Conservation (phyloP, 1,140 invertebrate species). For the Mesaphorura yosii region DNA sequence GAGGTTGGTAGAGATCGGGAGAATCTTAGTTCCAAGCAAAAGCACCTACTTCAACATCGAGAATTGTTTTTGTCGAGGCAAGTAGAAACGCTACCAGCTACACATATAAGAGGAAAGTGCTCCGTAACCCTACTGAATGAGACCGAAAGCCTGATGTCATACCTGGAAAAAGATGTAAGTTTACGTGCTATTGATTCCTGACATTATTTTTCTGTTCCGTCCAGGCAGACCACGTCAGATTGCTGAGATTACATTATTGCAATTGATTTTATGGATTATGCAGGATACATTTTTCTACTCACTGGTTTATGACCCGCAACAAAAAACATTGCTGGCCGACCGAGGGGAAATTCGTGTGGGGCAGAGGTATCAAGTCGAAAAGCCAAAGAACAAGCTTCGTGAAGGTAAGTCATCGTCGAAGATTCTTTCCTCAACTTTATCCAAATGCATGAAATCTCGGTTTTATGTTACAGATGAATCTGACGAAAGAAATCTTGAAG, state of each 20-base stretch:
- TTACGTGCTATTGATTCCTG: neutral
- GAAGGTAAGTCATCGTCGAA: constrained; percentile 41
- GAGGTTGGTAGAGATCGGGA: constrained; percentile 37
- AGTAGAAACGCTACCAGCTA: constrained; percentile 94
- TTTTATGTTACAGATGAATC: constrained; percentile 47
- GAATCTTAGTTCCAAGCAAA: constrained; percentile 55
- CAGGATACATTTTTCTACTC: constrained; percentile 98
- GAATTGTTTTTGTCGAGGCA: constrained; percentile 96
- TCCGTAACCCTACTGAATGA: constrained; percentile 95
- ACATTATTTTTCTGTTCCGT: neutral
- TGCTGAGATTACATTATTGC: too few species aligned
- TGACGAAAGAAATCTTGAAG: constrained; percentile 60
- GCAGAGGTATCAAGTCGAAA: constrained; percentile 89
- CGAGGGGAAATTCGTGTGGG: constrained; percentile 93
- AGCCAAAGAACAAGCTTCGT: constrained; percentile 53
- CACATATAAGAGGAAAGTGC: constrained; percentile 97
- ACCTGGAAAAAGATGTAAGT: constrained; percentile 88
- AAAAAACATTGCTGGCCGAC: constrained; percentile 96
- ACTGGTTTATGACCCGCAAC: constrained; percentile 95
- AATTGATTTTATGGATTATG: too few species aligned
- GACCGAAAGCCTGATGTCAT: constrained; percentile 88
- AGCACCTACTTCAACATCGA: constrained; percentile 91
- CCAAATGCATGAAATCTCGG: neutral
- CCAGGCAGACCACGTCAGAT: too few species aligned
- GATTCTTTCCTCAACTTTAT: neutral